Conservation (phyloP, 2,113 vertebrate genomes). For the Merops nubicus region DNA sequence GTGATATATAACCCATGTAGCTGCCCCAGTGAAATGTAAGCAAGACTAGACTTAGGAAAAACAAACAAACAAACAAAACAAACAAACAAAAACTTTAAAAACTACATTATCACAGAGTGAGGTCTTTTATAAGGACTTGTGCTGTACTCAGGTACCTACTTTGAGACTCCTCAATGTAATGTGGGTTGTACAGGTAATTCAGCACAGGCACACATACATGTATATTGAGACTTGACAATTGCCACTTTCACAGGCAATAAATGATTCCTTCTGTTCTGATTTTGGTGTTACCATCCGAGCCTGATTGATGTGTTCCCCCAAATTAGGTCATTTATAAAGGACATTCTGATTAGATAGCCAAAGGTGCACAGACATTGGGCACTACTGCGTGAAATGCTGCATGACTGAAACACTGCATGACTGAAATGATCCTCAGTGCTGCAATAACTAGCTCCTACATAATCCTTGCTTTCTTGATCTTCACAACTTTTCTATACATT, state of each 20-base stretch:
- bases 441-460: not conserved
- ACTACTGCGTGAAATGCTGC: not conserved
- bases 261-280: accelerated
- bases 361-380: not conserved
- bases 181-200: not conserved
- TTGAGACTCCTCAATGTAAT: not conserved
- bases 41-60: accelerated
- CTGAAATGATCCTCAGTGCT: not conserved
- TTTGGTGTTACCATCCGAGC: not conserved
- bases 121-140: not conserved
- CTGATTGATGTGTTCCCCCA: not conserved
- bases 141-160: not conserved
- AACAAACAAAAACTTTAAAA: not conserved
- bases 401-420: not conserved
- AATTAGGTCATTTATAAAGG: not conserved
- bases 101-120: no score
- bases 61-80: no score
- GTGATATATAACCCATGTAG: not conserved
- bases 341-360: not conserved
- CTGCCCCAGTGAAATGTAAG: not conserved
- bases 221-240: not conserved
- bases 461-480: not conserved
- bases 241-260: not conserved
- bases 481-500: not conserved
- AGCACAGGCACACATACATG: accelerated